A percentile compares a stretch with the other conserved stretches of the same genome.
phyloP scores from a whole-genome alignment of 1,140 invertebrate genomes.

The Berghia stephanieae region DNA sequence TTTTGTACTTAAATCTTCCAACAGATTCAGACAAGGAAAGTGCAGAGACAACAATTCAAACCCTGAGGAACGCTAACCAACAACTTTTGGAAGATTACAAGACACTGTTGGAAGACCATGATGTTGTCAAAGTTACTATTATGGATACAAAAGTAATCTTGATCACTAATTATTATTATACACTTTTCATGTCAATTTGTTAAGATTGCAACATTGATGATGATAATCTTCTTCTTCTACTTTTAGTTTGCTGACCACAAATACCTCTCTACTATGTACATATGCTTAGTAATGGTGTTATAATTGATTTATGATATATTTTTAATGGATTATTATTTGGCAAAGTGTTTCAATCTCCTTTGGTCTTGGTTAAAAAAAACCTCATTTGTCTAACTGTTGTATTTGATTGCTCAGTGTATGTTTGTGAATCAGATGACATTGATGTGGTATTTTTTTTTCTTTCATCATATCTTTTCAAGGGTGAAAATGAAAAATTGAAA shows the following conservation, averaged over 20 bases:
- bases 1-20: too few species aligned
- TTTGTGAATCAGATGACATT: too few species aligned
- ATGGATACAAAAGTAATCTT: too few species aligned
- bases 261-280: too few species aligned
- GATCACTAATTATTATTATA: too few species aligned
- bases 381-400: background rate
- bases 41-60: conserved; percentile 15
- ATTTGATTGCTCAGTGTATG: too few species aligned
- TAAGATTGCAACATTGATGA: too few species aligned
- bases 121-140: too few species aligned
- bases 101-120: conserved; percentile 17
- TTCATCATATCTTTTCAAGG: conserved; percentile 14
- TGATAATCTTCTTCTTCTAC: too few species aligned
- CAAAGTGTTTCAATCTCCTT: background rate
- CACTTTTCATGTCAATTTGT: too few species aligned
- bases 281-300: background rate
- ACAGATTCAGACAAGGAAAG: conserved; percentile 15
- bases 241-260: too few species aligned
- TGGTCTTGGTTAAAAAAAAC: background rate
- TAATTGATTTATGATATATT: background rate
- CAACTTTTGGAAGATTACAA: conserved; percentile 29
- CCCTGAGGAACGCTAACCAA: conserved; percentile 15
- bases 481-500: conserved; percentile 49
- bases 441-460: too few species aligned
- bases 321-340: background rate